Evolutionary conservation across 2,888 invertebrate species (phyloP), one percentile per base, ranked within the genome.

Genomic region (Muschampia plurimacula): DNA sequence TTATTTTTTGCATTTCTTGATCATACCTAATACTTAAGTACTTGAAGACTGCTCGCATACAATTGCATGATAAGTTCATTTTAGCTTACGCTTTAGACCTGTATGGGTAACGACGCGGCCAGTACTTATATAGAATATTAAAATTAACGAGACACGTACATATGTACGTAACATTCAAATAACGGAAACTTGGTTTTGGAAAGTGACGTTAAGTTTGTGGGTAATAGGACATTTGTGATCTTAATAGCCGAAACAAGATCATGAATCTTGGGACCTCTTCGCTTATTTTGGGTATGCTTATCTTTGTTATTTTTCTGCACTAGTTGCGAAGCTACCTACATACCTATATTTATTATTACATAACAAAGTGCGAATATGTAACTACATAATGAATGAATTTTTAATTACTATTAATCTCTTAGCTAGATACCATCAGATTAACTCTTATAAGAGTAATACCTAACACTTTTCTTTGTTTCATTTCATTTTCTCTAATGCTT

Each of bases 1-100:
- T 77, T 83, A 78, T 88, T 87, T 88, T 55, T 55, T 85, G 86
- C 82, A 86, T 86, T 85, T 84, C 87, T 82, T 85, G 85, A 75
- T 75, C 74, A 75, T n/a, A n/a, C n/a, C n/a, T 75, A 60, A 32
- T 59, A 49, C 63, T 57, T 41, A 69, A 52, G 59, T 46, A 74
- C 28, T 79, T 74, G 77, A 77, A 83, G 81, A 86, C 81, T 82
- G 84, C 82, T 84, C 79, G 82, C 81, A 83, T 80, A 82, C 79
- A 83, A 82, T 82, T 82, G 83, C 84, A 85, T 84, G 86, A 81
- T 88, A 86, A 83, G 81, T 86, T 87, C 87, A 89, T 86, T 88
- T 83, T 84, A 84, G 81, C 82, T 82, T 83, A 82, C 78, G 81
- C 81, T 83, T 84, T 80, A 77, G 79, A 74, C 77, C 79, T 55